Evolutionary conservation across 2,888 invertebrate species (phyloP).

Genomic region (Helicoverpa assulta): DNA sequence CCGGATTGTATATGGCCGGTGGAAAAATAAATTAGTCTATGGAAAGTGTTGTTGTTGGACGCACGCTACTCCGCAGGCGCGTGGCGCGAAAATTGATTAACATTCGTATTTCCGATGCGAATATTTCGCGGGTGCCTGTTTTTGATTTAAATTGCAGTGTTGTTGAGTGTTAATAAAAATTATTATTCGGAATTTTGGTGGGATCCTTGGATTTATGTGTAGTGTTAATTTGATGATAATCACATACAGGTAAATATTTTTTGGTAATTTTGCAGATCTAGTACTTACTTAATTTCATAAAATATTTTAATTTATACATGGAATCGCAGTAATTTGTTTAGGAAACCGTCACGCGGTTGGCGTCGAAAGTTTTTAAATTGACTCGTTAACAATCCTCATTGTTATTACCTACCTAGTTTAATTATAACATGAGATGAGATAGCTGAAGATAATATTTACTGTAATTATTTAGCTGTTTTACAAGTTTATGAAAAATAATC

Average conservation of each 20-base stretch:
- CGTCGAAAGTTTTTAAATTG: slow-evolving; percentile 31
- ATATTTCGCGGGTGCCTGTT: slow-evolving; percentile 41
- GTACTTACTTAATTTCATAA: slow-evolving; percentile 1
- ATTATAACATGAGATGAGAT: slow-evolving; percentile 19
- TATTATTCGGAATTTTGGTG: slow-evolving; percentile 20
- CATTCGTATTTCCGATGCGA: slow-evolving; percentile 54
- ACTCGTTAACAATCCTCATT: slow-evolving; percentile 11
- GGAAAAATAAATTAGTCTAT: slow-evolving; percentile 71
- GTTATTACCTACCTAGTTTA: slow-evolving; percentile 28
- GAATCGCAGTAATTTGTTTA: background rate
- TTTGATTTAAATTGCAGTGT: slow-evolving; percentile 23
- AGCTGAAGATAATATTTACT: background rate
- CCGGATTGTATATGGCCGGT: slow-evolving; percentile 56
- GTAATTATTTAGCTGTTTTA: background rate
- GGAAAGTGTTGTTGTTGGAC: slow-evolving; percentile 67
- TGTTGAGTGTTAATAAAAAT: slow-evolving; percentile 23
- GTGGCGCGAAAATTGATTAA: slow-evolving; percentile 64
- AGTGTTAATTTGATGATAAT: slow-evolving; percentile 18
- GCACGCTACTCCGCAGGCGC: slow-evolving; percentile 63
- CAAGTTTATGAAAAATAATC: background rate
- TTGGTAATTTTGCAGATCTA: background rate
- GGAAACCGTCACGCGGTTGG: slow-evolving; percentile 3
- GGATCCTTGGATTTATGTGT: slow-evolving; percentile 42
- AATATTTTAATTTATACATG: slow-evolving; percentile 2
- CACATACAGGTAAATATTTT: slow-evolving; percentile 50